Evolutionary conservation across 35 echinoderm and acorn worm genomes (phyloP).

Genomic region (Heliocidaris erythrogramma): DNA sequence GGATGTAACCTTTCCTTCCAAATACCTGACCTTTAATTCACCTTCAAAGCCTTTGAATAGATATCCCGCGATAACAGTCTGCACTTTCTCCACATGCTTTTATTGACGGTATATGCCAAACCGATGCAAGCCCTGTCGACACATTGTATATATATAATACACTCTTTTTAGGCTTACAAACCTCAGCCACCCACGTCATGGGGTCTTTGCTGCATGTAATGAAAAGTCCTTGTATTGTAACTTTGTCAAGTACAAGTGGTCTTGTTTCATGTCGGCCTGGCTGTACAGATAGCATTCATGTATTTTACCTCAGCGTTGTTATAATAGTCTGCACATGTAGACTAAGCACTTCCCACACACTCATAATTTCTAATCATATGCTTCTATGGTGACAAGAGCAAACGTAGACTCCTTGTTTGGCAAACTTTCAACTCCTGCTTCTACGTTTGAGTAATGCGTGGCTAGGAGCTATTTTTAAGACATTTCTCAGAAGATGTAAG

Average conservation of each 20-base stretch:
- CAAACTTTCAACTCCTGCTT: slow-evolving; percentile 1
- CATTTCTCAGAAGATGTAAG: background rate
- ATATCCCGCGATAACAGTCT: background rate
- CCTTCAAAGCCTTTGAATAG: slow-evolving; percentile 1
- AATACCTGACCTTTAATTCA: background rate
- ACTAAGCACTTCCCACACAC: background rate
- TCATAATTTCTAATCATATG: background rate
- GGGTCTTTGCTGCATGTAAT: too few relatives aligned
- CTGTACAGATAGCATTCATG: background rate
- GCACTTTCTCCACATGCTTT: background rate
- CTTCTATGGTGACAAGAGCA: background rate
- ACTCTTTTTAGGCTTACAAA: too few relatives aligned
- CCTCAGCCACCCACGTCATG: too few relatives aligned
- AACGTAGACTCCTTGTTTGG: background rate
- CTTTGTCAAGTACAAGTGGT: background rate
- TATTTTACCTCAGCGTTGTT: background rate
- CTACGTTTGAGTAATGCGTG: background rate
- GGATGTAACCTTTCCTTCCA: background rate
- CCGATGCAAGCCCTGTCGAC: too few relatives aligned
- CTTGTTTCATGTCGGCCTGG: background rate
- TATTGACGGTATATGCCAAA: too few relatives aligned
- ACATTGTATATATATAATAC: too few relatives aligned
- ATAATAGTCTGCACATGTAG: background rate
- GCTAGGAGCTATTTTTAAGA: background rate
- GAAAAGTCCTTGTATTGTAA: background rate